A percentile compares a stretch with the other conserved stretches of the same genome.
Conservation (phyloP, 1,140 invertebrate genomes). For the Bombus soroeensis region DNA sequence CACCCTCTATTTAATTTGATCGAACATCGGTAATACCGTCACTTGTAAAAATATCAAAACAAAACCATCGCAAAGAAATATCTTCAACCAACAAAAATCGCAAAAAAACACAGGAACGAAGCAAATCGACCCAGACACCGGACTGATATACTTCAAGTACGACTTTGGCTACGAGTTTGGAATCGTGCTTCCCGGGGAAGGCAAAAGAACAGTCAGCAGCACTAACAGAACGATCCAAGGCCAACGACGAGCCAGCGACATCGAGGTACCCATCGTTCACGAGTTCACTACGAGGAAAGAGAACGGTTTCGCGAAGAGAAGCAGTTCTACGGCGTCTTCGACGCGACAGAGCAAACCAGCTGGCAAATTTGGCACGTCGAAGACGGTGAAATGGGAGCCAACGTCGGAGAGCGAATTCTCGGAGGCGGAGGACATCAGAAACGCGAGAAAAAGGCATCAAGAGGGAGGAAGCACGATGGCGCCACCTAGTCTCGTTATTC, state of each 20-base stretch:
- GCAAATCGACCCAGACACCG: conserved; percentile 89
- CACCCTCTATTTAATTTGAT: not conserved
- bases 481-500: conserved; percentile 78
- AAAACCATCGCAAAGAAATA: not conserved
- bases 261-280: conserved; percentile 86
- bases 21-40: not conserved
- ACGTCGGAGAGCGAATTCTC: conserved; percentile 86
- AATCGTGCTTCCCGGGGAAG: conserved; percentile 88
- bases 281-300: conserved; percentile 81
- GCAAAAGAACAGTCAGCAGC: conserved; percentile 81
- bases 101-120: conserved; percentile 86
- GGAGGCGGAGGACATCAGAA: conserved; percentile 82
- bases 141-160: conserved; percentile 92
- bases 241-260: conserved; percentile 83
- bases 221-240: conserved; percentile 81
- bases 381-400: conserved; percentile 86
- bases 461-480: conserved; percentile 68
- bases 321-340: not conserved
- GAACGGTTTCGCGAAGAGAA: conserved; percentile 72
- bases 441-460: conserved; percentile 75
- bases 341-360: conserved; percentile 41
- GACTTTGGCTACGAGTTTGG: conserved; percentile 93
- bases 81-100: not conserved
- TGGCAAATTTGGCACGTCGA: conserved; percentile 79
- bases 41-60: not conserved